Evolutionary conservation across 2,797 vertebrate genomes (phyloP).

Genomic region (Helostoma temminkii): DNA sequence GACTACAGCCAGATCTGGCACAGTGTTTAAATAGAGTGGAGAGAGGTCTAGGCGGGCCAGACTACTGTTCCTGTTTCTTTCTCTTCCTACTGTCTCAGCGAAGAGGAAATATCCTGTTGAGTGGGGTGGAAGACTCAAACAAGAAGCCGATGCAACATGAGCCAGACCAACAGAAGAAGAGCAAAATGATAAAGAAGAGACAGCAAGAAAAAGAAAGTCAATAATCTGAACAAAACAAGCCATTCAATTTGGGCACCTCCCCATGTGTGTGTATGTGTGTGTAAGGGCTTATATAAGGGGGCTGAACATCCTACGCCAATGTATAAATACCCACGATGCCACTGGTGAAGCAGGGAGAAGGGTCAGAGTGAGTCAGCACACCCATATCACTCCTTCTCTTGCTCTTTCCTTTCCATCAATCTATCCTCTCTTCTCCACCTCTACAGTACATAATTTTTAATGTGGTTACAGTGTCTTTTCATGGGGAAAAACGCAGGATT

Average conservation of each 20-base stretch:
- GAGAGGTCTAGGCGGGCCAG: conserved; percentile 58
- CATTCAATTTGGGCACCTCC: conserved; percentile 65
- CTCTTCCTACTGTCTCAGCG: conserved; percentile 65
- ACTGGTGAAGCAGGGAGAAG: conserved; percentile 74
- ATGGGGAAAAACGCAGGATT: conserved; percentile 52
- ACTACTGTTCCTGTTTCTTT: conserved; percentile 54
- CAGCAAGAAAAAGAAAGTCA: conserved; percentile 60
- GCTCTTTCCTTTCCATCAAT: conserved; percentile 51
- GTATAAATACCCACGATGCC: conserved; percentile 82
- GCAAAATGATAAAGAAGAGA: conserved; percentile 31
- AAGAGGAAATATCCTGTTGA: conserved; percentile 47
- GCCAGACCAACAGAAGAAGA: conserved; percentile 23
- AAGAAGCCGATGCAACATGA: conserved; percentile 39
- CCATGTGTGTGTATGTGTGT: conserved; percentile 40
- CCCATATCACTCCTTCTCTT: conserved; percentile 79
- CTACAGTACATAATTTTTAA: conserved; percentile 38
- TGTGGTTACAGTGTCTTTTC: conserved; percentile 24
- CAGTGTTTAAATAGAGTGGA: conserved; percentile 41
- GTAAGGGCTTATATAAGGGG: conserved; percentile 80
- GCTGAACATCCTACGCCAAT: conserved; percentile 77
- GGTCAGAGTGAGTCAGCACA: conserved; percentile 82
- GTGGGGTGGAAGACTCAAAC: conserved; percentile 60
- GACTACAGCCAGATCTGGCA: conserved; percentile 64
- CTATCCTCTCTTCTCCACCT: conserved; percentile 60
- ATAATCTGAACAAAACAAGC: conserved; percentile 64